Evolutionary conservation across 2,797 vertebrate genomes (phyloP), one percentile per base, ranked within the genome.

Genomic region (Lophius americanus): DNA sequence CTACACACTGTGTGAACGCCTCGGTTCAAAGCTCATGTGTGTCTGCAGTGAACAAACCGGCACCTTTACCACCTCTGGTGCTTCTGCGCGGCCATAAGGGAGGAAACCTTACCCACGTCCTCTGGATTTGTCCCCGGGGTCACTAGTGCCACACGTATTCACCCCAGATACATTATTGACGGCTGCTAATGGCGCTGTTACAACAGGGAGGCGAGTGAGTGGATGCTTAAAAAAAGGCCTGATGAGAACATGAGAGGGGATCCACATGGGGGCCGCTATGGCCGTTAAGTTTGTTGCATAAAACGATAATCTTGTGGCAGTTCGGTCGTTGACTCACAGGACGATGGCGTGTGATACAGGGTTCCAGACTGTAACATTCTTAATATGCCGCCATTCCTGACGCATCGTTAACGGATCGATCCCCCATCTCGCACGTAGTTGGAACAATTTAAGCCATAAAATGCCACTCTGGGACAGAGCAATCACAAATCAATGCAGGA

Each of bases 161-260:
- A 85, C 71, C 75, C 88, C 85, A 64, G 84, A 88, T 93, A 93
- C 94, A 93, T 95, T 95, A 95, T 94, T 96, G 95, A 95, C 93
- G 93, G 92, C 91, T 91, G 93, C 91, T 95, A 96, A 96, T 94
- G 93, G 94, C 88, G 88, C 93, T 92, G 92, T 94, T 93, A 94
- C 91, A 92, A 87, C 50, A 64, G 70, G 43, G 57, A 77, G 90
- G 85, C 90, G 87, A 85, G 91, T 83, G 75, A 79, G 82, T 86
- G 86, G 90, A 92, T 91, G 88, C 90, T 92, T 93, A 83, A 89
- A 90, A 85, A 91, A 67, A 5, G 79, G 83, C 61, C 59, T 64
- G 69, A 92, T 89, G 93, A 92, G 78, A 77, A 78, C 80, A 5
- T 5, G 9, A 13, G 57, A 55, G 56, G 51, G 68, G 67, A 42